Percentiles rank a stretch among this genome's conserved stretches.
Evolutionary conservation across 1,140 invertebrate genomes (phyloP).

Genomic region (Tetranychus cinnabarinus): DNA sequence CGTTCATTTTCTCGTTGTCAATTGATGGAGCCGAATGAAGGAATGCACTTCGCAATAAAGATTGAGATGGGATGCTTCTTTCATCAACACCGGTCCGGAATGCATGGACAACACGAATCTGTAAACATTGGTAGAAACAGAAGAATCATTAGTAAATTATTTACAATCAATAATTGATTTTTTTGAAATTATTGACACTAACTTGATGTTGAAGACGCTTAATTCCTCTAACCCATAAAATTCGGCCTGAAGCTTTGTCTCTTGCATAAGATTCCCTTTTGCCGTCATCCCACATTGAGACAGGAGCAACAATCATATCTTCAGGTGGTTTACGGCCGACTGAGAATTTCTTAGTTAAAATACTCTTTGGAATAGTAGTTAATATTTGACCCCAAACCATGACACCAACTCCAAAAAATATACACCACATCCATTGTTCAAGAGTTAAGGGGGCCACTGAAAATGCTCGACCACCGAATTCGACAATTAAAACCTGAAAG

Average conservation of each 20-base stretch:
- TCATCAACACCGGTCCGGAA: not conserved
- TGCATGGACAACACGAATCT: constrained; percentile 8
- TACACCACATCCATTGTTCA: constrained; percentile 96
- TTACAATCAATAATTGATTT: constrained; percentile 2
- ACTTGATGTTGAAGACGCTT: constrained; percentile 98
- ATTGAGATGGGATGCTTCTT: not conserved
- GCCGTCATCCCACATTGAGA: constrained; percentile 55
- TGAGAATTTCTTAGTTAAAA: constrained; percentile 59
- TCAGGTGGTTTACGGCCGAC: constrained; percentile 69
- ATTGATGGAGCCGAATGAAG: not conserved
- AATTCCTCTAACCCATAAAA: constrained; percentile 92
- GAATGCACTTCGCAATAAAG: not conserved
- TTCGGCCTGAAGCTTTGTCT: constrained; percentile 82
- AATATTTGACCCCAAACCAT: constrained; percentile 93
- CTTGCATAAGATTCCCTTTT: constrained; percentile 57
- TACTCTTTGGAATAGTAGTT: constrained; percentile 79
- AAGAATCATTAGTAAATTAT: constrained; percentile 5
- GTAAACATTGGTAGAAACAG: constrained; percentile 4
- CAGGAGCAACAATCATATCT: constrained; percentile 50
- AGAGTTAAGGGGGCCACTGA: constrained; percentile 62
- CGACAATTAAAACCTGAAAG: constrained; percentile 68
- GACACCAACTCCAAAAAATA: constrained; percentile 85
- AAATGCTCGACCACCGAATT: constrained; percentile 91
- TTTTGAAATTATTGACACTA: constrained; percentile 25
- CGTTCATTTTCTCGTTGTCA: not conserved